phyloP scores from a whole-genome alignment of 2,888 invertebrate species.

The Theretra japonica region DNA sequence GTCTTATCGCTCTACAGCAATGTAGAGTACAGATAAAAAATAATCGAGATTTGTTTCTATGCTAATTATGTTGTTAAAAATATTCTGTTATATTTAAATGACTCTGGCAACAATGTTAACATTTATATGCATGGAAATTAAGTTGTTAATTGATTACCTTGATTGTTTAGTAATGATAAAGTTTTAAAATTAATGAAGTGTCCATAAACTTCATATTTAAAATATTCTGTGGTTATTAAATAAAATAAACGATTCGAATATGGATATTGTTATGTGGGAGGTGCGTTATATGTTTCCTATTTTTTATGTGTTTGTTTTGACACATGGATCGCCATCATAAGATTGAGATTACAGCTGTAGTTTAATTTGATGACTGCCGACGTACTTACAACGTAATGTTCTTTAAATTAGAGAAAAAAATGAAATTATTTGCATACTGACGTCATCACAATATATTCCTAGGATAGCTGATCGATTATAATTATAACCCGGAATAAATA shows the following conservation, averaged over 20 bases:
- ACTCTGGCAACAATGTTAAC: not conserved
- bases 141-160: not conserved
- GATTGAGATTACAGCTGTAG: too few species aligned
- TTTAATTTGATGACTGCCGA: too few species aligned
- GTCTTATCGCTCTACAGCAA: too few species aligned
- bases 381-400: too few species aligned
- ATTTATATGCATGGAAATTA: constrained; percentile 13
- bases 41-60: too few species aligned
- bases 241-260: not conserved
- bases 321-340: not conserved
- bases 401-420: too few species aligned
- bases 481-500: too few species aligned
- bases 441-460: too few species aligned
- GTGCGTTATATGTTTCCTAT: not conserved
- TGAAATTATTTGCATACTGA: too few species aligned
- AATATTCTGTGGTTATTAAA: not conserved
- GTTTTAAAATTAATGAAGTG: not conserved
- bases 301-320: not conserved
- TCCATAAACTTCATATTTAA: not conserved
- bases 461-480: too few species aligned
- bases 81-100: not conserved
- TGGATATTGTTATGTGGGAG: not conserved
- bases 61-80: not conserved
- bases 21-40: too few species aligned
- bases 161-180: constrained; percentile 9